Base-by-base conservation (phyloP, 2,797 vertebrate genomes). In the Triplophysa bombifrons region DNA sequence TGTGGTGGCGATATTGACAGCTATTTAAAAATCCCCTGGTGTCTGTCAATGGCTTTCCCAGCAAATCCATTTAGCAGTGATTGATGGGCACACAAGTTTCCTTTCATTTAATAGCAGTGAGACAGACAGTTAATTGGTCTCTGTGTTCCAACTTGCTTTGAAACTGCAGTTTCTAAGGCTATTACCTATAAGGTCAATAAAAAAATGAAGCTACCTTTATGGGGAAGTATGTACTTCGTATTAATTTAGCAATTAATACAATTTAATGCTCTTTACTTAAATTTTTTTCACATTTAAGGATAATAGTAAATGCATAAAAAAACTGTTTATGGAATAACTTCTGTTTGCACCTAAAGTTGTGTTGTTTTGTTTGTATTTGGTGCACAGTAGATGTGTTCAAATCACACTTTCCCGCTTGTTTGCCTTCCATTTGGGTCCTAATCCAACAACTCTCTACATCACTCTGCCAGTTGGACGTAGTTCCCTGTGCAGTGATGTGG, bases 1-100 rank as follows among this genome's bases (percentile, higher is more conserved):
- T 66, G 51, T 20, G 73, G 41, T 67, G 58, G 25, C 61, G 19
- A 60, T 85, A 82, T 84, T 82, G 82, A 84, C 74, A 74, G 74
- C 44, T 51, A 55, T 79, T 82, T 80, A 77, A 72, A 80, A 63
- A 73, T 58, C 44, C 61, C 34, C 34, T 48, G 14, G 34, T 83
- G 82, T 72, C 74, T 74, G 69, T 83, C 76, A 65, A 77, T 83
- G 16, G 13, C 56, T 72, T 60, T 27, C 55, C 9, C 25, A 30
- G 46, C 22, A 51, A 46, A 81, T 73, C 48, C 65, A 76, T 84
- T 80, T 63, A 77, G 10, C 44, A 55, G 25, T 73, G 58, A 85
- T 30, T 55, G 60, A 80, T 74, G 73, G 48, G 17, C 70, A 60
- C 27, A 50, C 38, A 20, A 13, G 0, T 44, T 72, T 12, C 1